These are phyloP conservation scores for Thalassarche chlororhynchos DNA, from an alignment of 2,113 vertebrate genomes.

Conservation along the genomic window DNA sequence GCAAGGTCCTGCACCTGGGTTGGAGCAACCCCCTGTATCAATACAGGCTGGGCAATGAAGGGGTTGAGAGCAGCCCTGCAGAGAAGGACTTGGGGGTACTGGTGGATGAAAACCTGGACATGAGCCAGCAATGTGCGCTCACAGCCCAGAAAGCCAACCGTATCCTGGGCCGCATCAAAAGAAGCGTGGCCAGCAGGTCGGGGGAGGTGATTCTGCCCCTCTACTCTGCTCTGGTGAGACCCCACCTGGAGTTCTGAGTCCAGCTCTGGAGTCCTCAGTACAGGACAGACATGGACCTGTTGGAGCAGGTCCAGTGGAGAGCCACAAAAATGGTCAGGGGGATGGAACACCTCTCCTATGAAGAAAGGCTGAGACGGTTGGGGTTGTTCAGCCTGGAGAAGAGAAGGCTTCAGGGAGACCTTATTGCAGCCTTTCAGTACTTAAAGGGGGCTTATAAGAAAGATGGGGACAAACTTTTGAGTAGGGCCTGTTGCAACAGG, in stretches of 20 bases:
- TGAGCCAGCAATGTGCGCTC: not conserved
- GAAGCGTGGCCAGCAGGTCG: not conserved
- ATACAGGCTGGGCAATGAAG: not conserved
- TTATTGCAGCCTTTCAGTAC: not conserved
- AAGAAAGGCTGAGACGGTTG: not conserved
- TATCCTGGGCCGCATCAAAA: too few relatives aligned
- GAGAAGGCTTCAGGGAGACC: not conserved
- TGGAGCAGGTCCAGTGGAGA: not conserved
- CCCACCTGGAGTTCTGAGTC: not conserved
- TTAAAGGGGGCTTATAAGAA: not conserved
- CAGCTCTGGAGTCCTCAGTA: not conserved
- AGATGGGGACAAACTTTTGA: not conserved
- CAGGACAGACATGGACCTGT: not conserved
- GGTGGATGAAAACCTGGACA: not conserved
- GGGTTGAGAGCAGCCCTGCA: not conserved
- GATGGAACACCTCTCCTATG: too few relatives aligned
- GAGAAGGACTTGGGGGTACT: not conserved
- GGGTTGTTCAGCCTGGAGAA: not conserved
- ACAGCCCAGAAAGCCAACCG: too few relatives aligned
- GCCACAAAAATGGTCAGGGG: not conserved
- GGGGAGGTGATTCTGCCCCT: not conserved
- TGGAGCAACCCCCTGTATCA: accelerated
- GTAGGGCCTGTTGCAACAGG: not conserved
- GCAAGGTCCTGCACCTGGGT: not conserved
- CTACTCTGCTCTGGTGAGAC: not conserved